A percentile compares a stretch with the other conserved stretches of the same genome.
phyloP scores from a whole-genome alignment of 1,140 invertebrate genomes.

The Antheraea pernyi region DNA sequence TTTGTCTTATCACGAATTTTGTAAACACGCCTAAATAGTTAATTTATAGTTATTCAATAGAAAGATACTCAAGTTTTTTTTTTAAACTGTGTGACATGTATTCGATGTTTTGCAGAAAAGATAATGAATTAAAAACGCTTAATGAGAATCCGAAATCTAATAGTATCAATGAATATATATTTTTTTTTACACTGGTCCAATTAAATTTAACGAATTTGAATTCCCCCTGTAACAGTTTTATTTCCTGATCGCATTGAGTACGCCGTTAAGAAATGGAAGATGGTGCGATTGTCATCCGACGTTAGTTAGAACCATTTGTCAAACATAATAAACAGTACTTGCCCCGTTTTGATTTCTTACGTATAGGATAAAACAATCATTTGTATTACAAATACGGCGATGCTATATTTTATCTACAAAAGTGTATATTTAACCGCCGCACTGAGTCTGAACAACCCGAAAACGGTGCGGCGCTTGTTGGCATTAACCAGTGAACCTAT shows the following conservation, averaged over 20 bases:
- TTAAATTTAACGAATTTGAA: too few species aligned
- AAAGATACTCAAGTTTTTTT: too few species aligned
- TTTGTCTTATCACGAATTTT: neutral
- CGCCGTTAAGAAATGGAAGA: neutral
- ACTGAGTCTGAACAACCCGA: slow-evolving; percentile 3
- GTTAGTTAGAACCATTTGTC: neutral
- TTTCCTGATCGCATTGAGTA: too few species aligned
- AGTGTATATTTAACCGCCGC: slow-evolving; percentile 8
- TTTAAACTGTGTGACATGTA: too few species aligned
- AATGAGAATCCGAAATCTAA: too few species aligned
- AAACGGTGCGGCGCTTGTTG: slow-evolving; percentile 4
- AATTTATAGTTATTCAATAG: neutral
- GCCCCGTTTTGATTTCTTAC: neutral
- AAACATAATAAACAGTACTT: slow-evolving; percentile 2
- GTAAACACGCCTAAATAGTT: slow-evolving; percentile 8
- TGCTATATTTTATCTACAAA: neutral
- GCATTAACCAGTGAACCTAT: slow-evolving; percentile 14
- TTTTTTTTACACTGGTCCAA: too few species aligned
- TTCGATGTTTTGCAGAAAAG: too few species aligned
- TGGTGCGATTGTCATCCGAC: neutral
- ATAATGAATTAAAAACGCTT: too few species aligned
- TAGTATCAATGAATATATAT: too few species aligned
- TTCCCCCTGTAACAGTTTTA: too few species aligned
- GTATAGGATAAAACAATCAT: too few species aligned
- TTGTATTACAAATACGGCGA: neutral